Conservation (phyloP, 23 tunicate species). For the Pegea sp. region DNA sequence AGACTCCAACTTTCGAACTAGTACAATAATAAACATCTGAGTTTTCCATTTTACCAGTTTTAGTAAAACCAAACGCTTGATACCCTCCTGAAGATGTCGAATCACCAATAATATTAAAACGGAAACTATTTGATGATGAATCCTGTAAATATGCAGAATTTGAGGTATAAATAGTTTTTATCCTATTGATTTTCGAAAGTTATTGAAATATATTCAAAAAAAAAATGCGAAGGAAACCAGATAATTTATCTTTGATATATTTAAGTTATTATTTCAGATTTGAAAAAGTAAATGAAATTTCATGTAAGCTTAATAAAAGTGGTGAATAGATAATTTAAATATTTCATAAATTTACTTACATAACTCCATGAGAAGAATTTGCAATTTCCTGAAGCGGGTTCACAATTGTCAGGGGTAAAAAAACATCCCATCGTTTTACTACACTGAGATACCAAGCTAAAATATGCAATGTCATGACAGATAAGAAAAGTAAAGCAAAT, state of each 20-base stretch:
- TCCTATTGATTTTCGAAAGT: no score
- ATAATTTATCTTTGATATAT: no score
- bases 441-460: constrained; percentile 10
- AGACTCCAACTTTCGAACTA: neutral
- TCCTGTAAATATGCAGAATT: constrained; percentile 11
- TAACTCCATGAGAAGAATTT: constrained; percentile 32
- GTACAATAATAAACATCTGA: constrained; percentile 68
- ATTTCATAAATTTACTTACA: constrained; percentile 11
- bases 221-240: no score
- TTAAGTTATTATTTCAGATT: no score
- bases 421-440: constrained; percentile 29
- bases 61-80: constrained; percentile 28
- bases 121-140: constrained; percentile 4
- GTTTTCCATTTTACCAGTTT: constrained; percentile 11
- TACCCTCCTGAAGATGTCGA: constrained; percentile 4
- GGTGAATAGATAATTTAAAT: no score
- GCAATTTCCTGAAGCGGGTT: constrained; percentile 11
- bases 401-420: constrained; percentile 11
- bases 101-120: constrained; percentile 19
- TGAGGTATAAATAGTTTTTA: no score
- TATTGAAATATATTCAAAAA: no score
- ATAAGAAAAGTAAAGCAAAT: no score
- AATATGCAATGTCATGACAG: no score
- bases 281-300: no score
- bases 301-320: no score